Evolutionary conservation across 23 tunicate species (phyloP), one percentile per base, ranked within the genome.

Genomic region (Botrylloides violaceus): DNA sequence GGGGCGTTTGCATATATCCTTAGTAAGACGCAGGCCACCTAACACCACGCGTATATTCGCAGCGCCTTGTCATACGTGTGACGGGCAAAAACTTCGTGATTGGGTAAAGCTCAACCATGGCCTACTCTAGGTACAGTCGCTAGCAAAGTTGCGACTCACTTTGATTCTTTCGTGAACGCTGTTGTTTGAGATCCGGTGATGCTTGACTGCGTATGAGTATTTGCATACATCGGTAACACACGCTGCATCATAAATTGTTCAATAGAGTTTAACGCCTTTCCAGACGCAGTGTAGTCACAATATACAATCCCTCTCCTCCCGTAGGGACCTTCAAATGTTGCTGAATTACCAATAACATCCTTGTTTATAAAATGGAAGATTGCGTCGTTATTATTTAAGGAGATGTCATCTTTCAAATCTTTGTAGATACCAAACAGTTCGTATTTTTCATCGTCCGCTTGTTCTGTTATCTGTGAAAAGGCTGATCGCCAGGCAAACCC

Each of bases 251-350:
- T 73, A 65, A 85, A 93, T 21, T 63, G 57, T 81, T 93, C 98
- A 50, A 93, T 86, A 2, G 87, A 93, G 30, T 77, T 25, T 22
- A 93, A 53, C 4, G 98, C 94, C 47, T 82, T 34, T 21, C 94
- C 94, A 23, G 94, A 80, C 25, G 98, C 98, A 35, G 82, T 72
- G 33, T 93, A 75, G 76, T 93, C 98, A 66, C 98, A 93, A 72
- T 93, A 93, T 23, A 78, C 71, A 21, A 93, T 49, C 59, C 66
- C 77, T 49, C 98, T 50, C 34, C 19, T 28, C 12, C 98, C 98
- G 72, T 56, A 93, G 2, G 98, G 94, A 30, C 88, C 80, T 64
- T 37, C 35, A 64, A 84, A 86, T 18, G 25, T 29, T 29, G 72
- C 35, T 27, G 62, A 84, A 7, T 72, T 81, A 39, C 98, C 98